Base-by-base conservation (phyloP, 2,113 vertebrate species). In the Gymnorhina tibicen region DNA sequence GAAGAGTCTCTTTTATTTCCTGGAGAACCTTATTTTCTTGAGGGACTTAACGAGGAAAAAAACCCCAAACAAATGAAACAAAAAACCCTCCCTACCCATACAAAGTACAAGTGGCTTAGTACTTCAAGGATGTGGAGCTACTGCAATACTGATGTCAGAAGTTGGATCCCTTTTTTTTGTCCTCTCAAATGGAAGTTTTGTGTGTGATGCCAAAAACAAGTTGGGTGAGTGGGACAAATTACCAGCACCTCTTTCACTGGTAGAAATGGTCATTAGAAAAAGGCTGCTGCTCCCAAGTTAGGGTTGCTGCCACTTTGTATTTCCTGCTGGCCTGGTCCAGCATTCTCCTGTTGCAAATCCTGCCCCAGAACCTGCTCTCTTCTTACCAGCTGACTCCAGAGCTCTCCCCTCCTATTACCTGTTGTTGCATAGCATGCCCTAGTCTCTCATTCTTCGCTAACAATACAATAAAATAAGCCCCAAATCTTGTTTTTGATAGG, bases 281-380 rank as follows among this genome's bases (percentile, higher is more conserved):
- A 67, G 70, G 46, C 37, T 69, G 47, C 47, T 83, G 52, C 28
- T 94, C 58, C 47, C 66, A 75, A 27, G 20, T 22, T 4, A 28
- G 60, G 0, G 0, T 11, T 39, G 41, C 70, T 66, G 70, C 50
- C 50, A 19, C 37, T 66, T 21, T 8, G 0, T 6, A 9, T 58
- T 26, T 64, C 53, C 33, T 58, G 12, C 67, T 15, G 58, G 52
- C 44, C 44, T 72, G 26, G 20, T 37, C n/a, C 62, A 30, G n/a
- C 39, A 11, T 0, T 2, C 7, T 63, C 14, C 22, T 41, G 7
- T 18, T 20, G 2, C 6, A 86, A 41, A 64, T 60, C 62, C 66
- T 63, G 72, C 42, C 59, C 63, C 53, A 49, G 30, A 64, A 63
- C 18, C 13, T 30, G 21, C 21, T 59, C 35, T 52, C 44, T 60